Evolutionary conservation across 2,797 vertebrate species (phyloP).

Genomic region (Otus scops): DNA sequence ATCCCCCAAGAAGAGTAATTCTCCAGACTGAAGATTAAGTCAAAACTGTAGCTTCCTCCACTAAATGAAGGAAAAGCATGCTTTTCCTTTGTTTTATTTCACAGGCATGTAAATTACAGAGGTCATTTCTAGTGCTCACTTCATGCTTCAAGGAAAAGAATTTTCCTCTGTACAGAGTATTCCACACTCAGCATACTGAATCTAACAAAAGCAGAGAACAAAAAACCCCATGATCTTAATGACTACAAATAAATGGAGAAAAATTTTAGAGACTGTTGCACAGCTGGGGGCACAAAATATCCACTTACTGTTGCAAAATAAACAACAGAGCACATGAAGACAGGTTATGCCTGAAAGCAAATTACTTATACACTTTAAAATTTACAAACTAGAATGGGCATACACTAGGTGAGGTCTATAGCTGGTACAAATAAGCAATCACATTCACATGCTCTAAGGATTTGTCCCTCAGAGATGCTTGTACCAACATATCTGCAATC

Average conservation of each 20-base stretch:
- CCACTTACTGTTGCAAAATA: background rate
- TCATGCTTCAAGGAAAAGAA: slow-evolving; percentile 18
- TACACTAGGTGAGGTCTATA: background rate
- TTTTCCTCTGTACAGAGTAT: background rate
- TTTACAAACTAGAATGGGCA: background rate
- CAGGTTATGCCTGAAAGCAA: background rate
- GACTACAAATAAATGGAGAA: background rate
- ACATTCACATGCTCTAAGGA: background rate
- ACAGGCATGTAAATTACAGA: background rate
- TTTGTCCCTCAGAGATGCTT: background rate
- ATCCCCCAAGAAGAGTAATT: background rate
- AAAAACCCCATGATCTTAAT: background rate
- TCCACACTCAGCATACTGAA: background rate
- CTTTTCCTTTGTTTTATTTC: slow-evolving; percentile 35
- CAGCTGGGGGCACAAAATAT: background rate
- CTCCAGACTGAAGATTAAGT: background rate
- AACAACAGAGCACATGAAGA: background rate
- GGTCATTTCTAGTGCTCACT: slow-evolving; percentile 1
- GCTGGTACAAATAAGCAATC: background rate
- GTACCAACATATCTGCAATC: background rate
- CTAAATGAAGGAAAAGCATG: background rate
- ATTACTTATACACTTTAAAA: background rate
- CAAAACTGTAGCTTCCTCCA: background rate
- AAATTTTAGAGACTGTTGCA: background rate
- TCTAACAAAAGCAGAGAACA: background rate